A percentile compares a stretch with the other conserved stretches of the same genome.
Evolutionary conservation across 2,797 vertebrate species (phyloP).

Genomic region (Hydrolagus colliei): DNA sequence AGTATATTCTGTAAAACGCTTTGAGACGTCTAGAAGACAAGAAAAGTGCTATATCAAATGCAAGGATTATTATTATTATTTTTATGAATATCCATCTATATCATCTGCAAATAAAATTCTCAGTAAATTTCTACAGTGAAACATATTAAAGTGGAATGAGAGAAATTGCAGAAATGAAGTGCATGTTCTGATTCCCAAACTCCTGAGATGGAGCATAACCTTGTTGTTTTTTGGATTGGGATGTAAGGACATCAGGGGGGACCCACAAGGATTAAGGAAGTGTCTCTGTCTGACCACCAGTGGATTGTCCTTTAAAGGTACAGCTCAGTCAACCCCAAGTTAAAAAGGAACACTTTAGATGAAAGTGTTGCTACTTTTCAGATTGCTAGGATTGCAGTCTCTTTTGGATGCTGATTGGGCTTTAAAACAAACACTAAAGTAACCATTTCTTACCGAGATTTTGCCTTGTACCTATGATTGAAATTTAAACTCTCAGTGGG

Average conservation of each 20-base stretch:
- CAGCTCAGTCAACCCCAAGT: background rate
- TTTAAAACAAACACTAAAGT: background rate
- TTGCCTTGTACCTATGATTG: constrained; percentile 1
- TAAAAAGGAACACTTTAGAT: background rate
- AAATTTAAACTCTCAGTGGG: constrained; percentile 6
- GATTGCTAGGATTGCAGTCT: background rate
- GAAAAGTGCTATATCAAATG: too few relatives aligned
- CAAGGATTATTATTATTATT: too few relatives aligned
- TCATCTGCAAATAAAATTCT: background rate
- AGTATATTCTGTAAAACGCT: too few relatives aligned
- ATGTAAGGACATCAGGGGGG: background rate
- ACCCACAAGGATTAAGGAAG: background rate
- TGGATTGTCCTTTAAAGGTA: background rate
- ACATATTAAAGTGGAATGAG: background rate
- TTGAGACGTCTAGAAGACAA: too few relatives aligned
- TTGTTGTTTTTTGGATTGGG: background rate
- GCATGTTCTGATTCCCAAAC: background rate
- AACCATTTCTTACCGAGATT: background rate
- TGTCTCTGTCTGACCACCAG: background rate
- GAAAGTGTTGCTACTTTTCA: background rate
- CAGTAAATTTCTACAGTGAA: background rate
- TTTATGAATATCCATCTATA: too few relatives aligned
- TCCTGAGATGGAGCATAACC: background rate
- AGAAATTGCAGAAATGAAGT: background rate
- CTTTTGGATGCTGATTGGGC: background rate